A percentile compares a stretch with the other conserved stretches of the same genome.
Evolutionary conservation across 2,113 vertebrate genomes (phyloP).

Genomic region (Dermatemys mawii): DNA sequence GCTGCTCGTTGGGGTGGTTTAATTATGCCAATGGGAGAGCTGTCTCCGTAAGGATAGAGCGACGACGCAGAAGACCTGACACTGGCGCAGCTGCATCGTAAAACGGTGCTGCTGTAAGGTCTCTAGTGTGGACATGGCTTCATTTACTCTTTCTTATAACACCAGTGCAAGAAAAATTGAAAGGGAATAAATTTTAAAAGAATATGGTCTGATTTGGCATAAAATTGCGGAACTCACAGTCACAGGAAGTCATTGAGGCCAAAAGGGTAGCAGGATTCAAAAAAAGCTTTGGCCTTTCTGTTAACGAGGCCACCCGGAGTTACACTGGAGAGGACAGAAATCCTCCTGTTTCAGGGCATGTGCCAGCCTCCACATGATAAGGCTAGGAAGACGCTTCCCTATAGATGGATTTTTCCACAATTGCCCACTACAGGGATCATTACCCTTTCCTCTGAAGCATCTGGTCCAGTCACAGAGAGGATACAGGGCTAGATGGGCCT

Average conservation of each 20-base stretch:
- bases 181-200: not conserved
- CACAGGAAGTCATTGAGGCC: not conserved
- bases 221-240: rapidly evolving
- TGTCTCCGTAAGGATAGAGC: no score
- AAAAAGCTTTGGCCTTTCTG: not conserved
- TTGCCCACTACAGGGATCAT: not conserved
- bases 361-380: not conserved
- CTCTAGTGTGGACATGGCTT: no score
- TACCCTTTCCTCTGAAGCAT: not conserved
- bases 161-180: not conserved
- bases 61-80: no score
- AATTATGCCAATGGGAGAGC: no score
- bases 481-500: not conserved
- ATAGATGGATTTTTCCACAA: not conserved
- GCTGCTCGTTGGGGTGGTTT: no score
- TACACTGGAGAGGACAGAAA: not conserved
- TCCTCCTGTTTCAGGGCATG: rapidly evolving
- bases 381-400: not conserved
- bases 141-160: not conserved
- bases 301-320: not conserved
- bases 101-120: no score
- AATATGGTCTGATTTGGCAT: not conserved
- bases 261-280: not conserved
- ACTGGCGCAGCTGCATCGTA: no score
- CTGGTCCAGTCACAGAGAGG: not conserved